Evolutionary conservation across 2,888 invertebrate species (phyloP), one percentile per base, ranked within the genome.

Genomic region (Agrilus mali): DNA sequence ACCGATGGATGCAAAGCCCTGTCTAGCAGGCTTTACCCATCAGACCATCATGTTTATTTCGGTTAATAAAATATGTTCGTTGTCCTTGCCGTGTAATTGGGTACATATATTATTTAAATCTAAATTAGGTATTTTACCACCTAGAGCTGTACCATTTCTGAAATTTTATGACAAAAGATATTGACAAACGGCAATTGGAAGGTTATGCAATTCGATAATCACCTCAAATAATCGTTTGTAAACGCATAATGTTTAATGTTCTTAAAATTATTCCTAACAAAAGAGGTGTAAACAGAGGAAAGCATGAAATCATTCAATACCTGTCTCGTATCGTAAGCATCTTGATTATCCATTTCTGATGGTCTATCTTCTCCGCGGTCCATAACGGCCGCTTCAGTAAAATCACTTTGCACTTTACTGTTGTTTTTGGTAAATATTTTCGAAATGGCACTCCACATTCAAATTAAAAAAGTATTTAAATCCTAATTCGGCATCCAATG

Each of bases 251-350:
- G 15, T 36, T 36, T 8, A 15, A 10, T 13, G 14, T 36, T 5
- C 16, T 36, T n/a, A 10, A 12, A 10, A 36, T 17, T 17, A 17
- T 17, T 17, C 17, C 17, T 17, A 4, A n/a, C 13, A 36, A 17
- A 36, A 36, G 8, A 38, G 38, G 14, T 22, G 27, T 22, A 36
- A 42, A 33, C 17, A 39, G 6, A 20, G 16, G 17, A 16, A 41
- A 31, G 32, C 40, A 46, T 46, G 48, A 48, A 48, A 44, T 46
- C 44, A 46, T 48, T 60, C 71, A 22, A 22, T 73, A 78, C 78
- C 77, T 77, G 77, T 73, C 75, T 75, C 53, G 77, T 75, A 61
- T 75, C 75, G 68, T 75, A 72, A 60, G 70, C 71, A 65, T 77
- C 77, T 56, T 69, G 68, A 60, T 72, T 68, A 69, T 78, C 77